Base-by-base conservation (phyloP, 2,113 vertebrate genomes). In the Toxotes jaculatrix region DNA sequence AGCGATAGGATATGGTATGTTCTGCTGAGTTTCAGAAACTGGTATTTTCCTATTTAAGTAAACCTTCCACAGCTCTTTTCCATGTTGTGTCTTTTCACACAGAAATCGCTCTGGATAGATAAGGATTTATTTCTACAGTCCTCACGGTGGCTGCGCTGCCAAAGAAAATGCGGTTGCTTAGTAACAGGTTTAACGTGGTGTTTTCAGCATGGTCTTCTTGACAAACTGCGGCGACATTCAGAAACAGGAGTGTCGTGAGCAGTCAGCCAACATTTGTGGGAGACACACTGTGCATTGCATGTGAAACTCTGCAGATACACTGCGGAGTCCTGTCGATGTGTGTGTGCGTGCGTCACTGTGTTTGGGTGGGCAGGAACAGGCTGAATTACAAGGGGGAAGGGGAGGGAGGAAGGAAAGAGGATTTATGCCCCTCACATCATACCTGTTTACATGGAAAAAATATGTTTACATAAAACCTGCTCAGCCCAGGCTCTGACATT, bases 401-500 rank as follows among this genome's bases (percentile, higher is more conserved):
- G 43, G 32, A 57, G 8, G 38, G 34, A 53, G 13, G 38, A 32
- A 53, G 51, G 38, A 51, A 23, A 7, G 45, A 69, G 38, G 81
- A 88, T 83, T 83, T 70, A 84, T 85, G 75, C 45, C 40, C 57
- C 38, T 76, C 34, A 72, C 49, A 57, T 80, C 69, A 19, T 21
- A 69, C 59, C 86, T 80, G 84, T 88, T 88, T 88, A 88, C 78
- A 74, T 86, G 49, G 71, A 73, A 59, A 75, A 72, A 59, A 81
- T 47, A 21, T 88, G 67, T 88, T 86, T 84, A 84, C 74, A 74
- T 43, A 53, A 79, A 83, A 73, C 67, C 79, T 51, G 60, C 82
- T 43, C 74, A 36, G 74, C 40, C 14, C 40, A 60, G 42, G 23
- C 47, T 73, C 67, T 13, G 14, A 42, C 14, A 31, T 40, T 31